phyloP scores from a whole-genome alignment of 2,888 invertebrate species.

The Azorinus chamasolen region DNA sequence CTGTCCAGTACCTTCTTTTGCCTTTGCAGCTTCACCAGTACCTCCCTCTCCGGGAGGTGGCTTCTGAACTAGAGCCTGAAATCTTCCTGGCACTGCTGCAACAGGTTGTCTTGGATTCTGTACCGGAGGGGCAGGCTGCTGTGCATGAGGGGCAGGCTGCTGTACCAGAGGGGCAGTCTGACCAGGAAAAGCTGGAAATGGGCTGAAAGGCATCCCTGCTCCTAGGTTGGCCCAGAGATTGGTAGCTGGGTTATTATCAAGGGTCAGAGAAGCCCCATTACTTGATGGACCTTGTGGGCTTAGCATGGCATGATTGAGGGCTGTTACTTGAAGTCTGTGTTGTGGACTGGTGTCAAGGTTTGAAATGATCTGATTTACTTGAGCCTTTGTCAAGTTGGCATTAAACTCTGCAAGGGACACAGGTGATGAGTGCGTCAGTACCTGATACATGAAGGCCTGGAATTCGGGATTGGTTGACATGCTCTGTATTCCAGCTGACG shows the following conservation, averaged over 20 bases:
- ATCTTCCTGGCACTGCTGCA: constrained; percentile 26
- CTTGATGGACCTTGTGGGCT: constrained; percentile 5
- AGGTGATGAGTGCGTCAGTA: constrained; percentile 36
- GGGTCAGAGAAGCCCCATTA: constrained; percentile 28
- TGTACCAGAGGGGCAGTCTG: background rate
- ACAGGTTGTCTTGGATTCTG: constrained; percentile 13
- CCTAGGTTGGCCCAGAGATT: constrained; percentile 15
- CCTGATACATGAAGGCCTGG: constrained; percentile 57
- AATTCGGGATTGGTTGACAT: constrained; percentile 48
- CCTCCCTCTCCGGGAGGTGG: constrained; percentile 13
- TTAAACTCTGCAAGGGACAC: constrained; percentile 52
- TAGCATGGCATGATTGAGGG: constrained; percentile 53
- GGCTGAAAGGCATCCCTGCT: background rate
- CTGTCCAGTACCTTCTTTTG: constrained; percentile 9
- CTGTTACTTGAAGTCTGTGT: constrained; percentile 21
- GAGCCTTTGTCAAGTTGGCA: constrained; percentile 43
- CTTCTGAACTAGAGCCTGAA: constrained; percentile 38
- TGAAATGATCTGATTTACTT: constrained; percentile 41
- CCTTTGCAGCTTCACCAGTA: constrained; percentile 12
- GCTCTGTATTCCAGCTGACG: constrained; percentile 36
- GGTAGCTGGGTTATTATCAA: constrained; percentile 27
- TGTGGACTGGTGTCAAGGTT: constrained; percentile 19
- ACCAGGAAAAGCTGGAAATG: background rate
- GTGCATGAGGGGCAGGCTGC: no score
- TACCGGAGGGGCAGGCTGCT: constrained; percentile 6